Conservation (phyloP, 2,113 vertebrate species). For the Alouatta palliata region DNA sequence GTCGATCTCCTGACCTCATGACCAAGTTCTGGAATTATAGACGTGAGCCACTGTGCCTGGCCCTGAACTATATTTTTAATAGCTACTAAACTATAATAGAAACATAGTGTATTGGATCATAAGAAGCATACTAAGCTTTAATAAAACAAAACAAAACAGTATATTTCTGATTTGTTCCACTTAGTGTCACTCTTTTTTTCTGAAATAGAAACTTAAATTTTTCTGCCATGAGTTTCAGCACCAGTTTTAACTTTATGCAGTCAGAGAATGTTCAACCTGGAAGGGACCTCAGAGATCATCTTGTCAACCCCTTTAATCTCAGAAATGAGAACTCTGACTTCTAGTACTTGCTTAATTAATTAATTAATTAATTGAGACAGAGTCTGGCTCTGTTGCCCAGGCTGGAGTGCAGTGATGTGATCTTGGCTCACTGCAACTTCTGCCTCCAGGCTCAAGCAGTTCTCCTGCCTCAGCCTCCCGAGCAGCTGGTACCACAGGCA, state of each 20-base stretch:
- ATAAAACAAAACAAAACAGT: neutral
- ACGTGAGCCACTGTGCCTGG: too few relatives aligned
- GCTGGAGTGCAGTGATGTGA: too few relatives aligned
- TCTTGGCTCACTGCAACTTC: too few relatives aligned
- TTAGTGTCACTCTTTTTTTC: constrained; percentile 43
- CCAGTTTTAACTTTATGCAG: neutral
- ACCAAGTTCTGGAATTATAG: too few relatives aligned
- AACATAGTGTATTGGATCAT: neutral
- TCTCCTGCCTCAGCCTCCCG: too few relatives aligned
- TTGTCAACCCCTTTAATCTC: neutral
- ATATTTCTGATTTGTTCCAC: constrained; percentile 50
- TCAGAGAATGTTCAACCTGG: neutral
- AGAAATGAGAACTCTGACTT: neutral
- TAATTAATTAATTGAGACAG: too few relatives aligned
- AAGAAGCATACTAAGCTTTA: neutral
- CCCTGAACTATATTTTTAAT: neutral
- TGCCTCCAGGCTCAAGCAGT: too few relatives aligned
- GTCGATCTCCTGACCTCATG: too few relatives aligned
- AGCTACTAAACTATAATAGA: neutral
- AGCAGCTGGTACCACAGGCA: too few relatives aligned
- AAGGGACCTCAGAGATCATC: neutral
- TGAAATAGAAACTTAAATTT: constrained; percentile 10
- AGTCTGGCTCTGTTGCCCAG: too few relatives aligned
- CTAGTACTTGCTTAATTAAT: neutral
- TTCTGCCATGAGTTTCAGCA: neutral